Percentiles rank a stretch among this genome's conserved stretches.
Evolutionary conservation across 2,888 invertebrate genomes (phyloP).

Genomic region (Mellilla xanthometata): DNA sequence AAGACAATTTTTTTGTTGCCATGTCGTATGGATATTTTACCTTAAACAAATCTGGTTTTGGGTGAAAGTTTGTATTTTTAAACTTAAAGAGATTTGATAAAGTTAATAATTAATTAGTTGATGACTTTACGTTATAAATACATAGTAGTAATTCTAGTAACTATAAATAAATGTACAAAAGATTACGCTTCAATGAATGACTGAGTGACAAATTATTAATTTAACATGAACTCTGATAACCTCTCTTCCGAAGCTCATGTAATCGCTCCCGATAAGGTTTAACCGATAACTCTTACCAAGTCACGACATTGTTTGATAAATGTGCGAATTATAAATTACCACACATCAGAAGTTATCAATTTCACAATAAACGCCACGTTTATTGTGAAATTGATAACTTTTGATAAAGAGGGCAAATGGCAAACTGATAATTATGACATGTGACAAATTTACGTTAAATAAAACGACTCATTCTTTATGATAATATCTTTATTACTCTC

Average conservation of each 20-base stretch:
- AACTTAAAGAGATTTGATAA: no score
- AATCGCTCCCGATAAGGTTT: constrained; percentile 16
- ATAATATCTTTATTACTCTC: no score
- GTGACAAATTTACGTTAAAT: background rate
- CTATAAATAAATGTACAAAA: no score
- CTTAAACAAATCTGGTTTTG: no score
- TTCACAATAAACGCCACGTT: background rate
- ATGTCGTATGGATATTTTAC: no score
- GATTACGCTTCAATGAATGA: constrained; percentile 1
- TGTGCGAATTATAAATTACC: constrained; percentile 13
- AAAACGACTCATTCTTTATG: no score
- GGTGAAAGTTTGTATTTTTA: no score
- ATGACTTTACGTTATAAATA: no score
- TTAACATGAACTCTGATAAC: constrained; percentile 44
- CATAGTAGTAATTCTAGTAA: no score
- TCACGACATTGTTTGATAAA: constrained; percentile 15
- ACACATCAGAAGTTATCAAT: no score
- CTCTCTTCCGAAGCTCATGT: constrained; percentile 37
- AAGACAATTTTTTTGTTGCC: no score
- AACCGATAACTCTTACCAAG: constrained; percentile 25
- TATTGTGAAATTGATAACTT: constrained; percentile 8
- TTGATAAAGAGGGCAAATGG: constrained; percentile 2
- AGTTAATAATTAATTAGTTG: no score
- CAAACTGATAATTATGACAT: background rate
- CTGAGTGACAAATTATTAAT: constrained; percentile 30